Evolutionary conservation across 2,113 vertebrate genomes (phyloP).

Genomic region (Colaptes auratus): DNA sequence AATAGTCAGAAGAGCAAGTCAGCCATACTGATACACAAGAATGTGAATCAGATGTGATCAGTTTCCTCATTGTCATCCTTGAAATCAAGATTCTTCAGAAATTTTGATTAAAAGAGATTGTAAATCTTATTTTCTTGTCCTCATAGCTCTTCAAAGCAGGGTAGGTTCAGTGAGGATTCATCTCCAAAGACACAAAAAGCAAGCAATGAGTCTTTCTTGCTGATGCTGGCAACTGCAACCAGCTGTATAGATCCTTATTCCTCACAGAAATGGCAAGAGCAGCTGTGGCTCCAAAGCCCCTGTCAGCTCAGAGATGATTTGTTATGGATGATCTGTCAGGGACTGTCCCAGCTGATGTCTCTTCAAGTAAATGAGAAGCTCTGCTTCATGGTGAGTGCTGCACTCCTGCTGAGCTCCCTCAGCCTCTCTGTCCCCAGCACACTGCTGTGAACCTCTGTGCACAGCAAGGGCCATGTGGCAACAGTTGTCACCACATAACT

Average conservation of each 20-base stretch:
- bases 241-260: background rate
- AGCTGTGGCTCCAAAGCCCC: slow-evolving; percentile 2
- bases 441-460: background rate
- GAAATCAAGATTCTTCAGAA: background rate
- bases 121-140: background rate
- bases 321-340: background rate
- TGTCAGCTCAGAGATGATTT: slow-evolving; percentile 10
- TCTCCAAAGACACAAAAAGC: background rate
- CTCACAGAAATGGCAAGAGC: background rate
- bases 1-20: background rate
- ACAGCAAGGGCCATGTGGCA: rapidly evolving
- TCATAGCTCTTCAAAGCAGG: background rate
- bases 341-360: background rate
- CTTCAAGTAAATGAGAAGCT: background rate
- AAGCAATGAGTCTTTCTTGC: background rate
- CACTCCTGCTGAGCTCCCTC: background rate
- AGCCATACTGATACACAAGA: background rate
- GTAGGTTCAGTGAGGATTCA: background rate
- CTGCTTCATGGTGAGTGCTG: rapidly evolving
- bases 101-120: background rate
- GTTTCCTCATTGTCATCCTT: background rate
- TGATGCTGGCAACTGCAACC: background rate
- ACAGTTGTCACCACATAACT: background rate
- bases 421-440: background rate
- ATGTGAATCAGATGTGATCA: background rate